A percentile compares a stretch with the other conserved stretches of the same genome.
phyloP scores from a whole-genome alignment of 2,888 invertebrate genomes.

The Schizotus pectinicornis region DNA sequence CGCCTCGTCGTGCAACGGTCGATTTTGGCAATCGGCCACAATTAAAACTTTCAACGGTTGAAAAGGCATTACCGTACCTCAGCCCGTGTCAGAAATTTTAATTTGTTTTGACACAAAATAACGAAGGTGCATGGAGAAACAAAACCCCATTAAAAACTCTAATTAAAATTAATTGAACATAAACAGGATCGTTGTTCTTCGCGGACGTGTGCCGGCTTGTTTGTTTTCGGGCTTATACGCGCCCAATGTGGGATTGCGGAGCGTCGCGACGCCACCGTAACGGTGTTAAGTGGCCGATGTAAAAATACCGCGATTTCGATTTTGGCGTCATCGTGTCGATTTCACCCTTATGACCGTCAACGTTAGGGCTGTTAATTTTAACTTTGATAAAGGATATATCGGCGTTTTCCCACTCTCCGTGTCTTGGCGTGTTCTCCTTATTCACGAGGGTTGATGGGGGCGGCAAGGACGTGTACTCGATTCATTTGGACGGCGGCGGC shows the following conservation, averaged over 20 bases:
- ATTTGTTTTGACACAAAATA: slow-evolving; percentile 21
- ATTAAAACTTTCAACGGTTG: slow-evolving; percentile 9
- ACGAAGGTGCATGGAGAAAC: slow-evolving; percentile 4
- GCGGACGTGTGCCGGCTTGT: background rate
- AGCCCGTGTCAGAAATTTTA: background rate
- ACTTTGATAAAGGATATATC: slow-evolving; percentile 12
- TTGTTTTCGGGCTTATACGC: slow-evolving; percentile 6
- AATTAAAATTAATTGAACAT: slow-evolving; percentile 27
- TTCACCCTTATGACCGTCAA: no score
- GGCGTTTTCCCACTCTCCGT: slow-evolving; percentile 6
- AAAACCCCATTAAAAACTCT: slow-evolving; percentile 18
- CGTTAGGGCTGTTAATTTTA: slow-evolving; percentile 6
- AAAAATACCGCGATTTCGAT: no score
- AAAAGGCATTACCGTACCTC: slow-evolving; percentile 1
- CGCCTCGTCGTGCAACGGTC: no score
- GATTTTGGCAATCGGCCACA: background rate
- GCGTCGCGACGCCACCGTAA: no score
- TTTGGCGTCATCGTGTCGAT: no score
- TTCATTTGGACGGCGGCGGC: slow-evolving; percentile 25
- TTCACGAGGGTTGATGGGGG: slow-evolving; percentile 2
- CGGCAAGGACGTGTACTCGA: slow-evolving; percentile 29
- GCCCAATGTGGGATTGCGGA: background rate
- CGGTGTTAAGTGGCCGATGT: no score
- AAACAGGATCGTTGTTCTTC: slow-evolving; percentile 20
- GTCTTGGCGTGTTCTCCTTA: slow-evolving; percentile 15